These are phyloP conservation scores for Falcaria lacertinaria DNA, from an alignment of 2,888 invertebrate species.

Conservation along the genomic window DNA sequence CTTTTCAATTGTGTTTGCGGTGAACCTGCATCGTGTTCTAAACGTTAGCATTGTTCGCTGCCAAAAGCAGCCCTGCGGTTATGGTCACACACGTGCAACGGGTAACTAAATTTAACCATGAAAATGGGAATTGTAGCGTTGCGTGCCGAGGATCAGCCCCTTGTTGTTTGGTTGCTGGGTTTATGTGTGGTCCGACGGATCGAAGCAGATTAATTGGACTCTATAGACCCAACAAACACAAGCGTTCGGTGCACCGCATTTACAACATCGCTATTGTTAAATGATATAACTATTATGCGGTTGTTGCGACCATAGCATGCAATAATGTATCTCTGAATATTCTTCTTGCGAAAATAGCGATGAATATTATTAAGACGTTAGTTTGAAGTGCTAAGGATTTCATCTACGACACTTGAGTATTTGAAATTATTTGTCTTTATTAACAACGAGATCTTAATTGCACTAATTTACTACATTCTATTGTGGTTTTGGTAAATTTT, in stretches of 20 bases:
- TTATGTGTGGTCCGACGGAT: conserved; percentile 38
- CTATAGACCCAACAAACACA: conserved; percentile 42
- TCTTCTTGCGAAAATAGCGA: too few relatives aligned
- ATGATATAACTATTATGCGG: conserved; percentile 29
- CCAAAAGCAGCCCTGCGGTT: conserved; percentile 66
- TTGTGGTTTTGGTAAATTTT: not conserved
- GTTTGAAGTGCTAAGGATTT: too few relatives aligned
- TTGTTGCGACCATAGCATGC: not conserved
- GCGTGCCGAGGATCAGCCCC: conserved; percentile 29
- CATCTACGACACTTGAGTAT: too few relatives aligned
- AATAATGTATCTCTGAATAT: not conserved
- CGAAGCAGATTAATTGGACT: conserved; percentile 56
- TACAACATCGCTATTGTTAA: conserved; percentile 33
- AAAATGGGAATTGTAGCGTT: conserved; percentile 50
- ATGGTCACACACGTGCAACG: conserved; percentile 38
- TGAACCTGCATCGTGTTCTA: conserved; percentile 46
- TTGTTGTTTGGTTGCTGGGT: conserved; percentile 38
- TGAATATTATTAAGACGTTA: too few relatives aligned
- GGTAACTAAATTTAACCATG: conserved; percentile 42
- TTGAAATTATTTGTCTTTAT: too few relatives aligned
- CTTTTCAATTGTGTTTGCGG: conserved; percentile 69
- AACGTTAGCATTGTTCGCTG: conserved; percentile 54
- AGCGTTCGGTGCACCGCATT: conserved; percentile 34
- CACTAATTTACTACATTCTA: not conserved
- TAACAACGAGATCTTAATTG: not conserved